Evolutionary conservation across 2,797 vertebrate genomes (phyloP).

Genomic region (Microctenopoma stevenorrisi): DNA sequence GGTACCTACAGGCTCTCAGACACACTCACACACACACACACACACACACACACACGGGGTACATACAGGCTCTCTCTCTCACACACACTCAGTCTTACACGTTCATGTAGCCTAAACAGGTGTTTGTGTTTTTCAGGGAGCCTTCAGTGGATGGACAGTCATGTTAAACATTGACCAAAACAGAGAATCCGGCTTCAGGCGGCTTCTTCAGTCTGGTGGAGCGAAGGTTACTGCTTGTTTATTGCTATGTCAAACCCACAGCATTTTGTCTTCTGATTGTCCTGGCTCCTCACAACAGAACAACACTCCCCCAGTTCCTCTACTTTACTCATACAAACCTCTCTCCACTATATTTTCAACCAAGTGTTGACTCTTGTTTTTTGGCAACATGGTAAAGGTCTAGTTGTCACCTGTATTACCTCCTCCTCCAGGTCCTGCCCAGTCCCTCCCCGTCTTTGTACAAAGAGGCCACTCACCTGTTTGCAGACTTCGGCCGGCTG

Average conservation of each 20-base stretch:
- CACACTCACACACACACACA: not conserved
- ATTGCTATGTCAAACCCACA: not conserved
- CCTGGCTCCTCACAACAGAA: not conserved
- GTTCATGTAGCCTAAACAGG: not conserved
- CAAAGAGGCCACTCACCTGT: slow-evolving; percentile 91
- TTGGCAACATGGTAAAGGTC: too few species aligned
- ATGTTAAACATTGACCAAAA: slow-evolving; percentile 94
- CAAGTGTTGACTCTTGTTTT: not conserved
- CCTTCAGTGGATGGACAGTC: slow-evolving; percentile 96
- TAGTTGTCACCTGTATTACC: not conserved
- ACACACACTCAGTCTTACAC: not conserved
- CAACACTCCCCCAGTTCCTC: too few species aligned
- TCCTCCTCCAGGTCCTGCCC: slow-evolving; percentile 86
- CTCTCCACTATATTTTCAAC: not conserved
- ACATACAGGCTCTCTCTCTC: not conserved
- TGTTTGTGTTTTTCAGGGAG: slow-evolving; percentile 84
- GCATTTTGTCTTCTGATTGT: not conserved
- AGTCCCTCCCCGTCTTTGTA: slow-evolving; percentile 85
- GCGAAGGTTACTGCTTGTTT: slow-evolving; percentile 85
- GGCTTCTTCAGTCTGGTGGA: slow-evolving; percentile 94
- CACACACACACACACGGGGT: not conserved
- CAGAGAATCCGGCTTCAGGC: slow-evolving; percentile 94
- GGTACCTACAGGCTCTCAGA: slow-evolving; percentile 48
- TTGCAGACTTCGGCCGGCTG: slow-evolving; percentile 92
- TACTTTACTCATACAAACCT: fast-evolving